Conservation (phyloP, 2,888 invertebrate genomes). For the Prosopocoilus inquinatus region DNA sequence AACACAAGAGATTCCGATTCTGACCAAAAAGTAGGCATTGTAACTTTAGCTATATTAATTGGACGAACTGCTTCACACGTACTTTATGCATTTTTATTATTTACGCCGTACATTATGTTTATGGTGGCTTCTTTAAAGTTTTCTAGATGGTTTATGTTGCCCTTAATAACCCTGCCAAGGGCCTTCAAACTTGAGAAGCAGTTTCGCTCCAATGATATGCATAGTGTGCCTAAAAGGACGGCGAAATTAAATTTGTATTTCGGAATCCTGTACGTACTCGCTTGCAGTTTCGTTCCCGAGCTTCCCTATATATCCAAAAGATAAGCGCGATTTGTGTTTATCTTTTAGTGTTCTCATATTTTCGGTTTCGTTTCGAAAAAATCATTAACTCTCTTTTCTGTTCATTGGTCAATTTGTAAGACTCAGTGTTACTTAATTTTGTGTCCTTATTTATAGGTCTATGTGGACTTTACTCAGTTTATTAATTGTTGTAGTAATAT, state of each 20-base stretch:
- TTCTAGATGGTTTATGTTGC: slow-evolving; percentile 85
- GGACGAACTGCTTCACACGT: slow-evolving; percentile 90
- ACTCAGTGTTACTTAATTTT: no score
- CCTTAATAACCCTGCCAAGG: slow-evolving; percentile 80
- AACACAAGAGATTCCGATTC: slow-evolving; percentile 90
- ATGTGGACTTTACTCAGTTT: background rate
- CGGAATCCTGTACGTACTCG: slow-evolving; percentile 84
- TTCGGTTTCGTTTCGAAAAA: background rate
- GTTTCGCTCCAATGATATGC: slow-evolving; percentile 77
- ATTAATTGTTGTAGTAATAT: background rate
- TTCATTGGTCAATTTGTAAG: background rate
- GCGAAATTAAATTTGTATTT: slow-evolving; percentile 89
- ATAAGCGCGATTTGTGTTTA: slow-evolving; percentile 34
- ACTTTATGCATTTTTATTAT: slow-evolving; percentile 84
- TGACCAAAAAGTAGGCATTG: slow-evolving; percentile 86
- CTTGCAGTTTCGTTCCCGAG: slow-evolving; percentile 69
- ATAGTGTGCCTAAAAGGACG: slow-evolving; percentile 81
- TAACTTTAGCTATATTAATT: slow-evolving; percentile 91
- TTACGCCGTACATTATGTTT: slow-evolving; percentile 88
- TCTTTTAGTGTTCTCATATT: background rate
- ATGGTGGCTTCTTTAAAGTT: slow-evolving; percentile 81
- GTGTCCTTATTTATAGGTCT: background rate
- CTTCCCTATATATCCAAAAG: slow-evolving; percentile 58
- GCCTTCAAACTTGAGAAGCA: slow-evolving; percentile 90
- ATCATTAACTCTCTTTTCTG: background rate